A percentile compares a stretch with the other conserved stretches of the same genome.
Evolutionary conservation across 1,140 invertebrate genomes (phyloP).

Genomic region (Pemphigus obesinymphae): DNA sequence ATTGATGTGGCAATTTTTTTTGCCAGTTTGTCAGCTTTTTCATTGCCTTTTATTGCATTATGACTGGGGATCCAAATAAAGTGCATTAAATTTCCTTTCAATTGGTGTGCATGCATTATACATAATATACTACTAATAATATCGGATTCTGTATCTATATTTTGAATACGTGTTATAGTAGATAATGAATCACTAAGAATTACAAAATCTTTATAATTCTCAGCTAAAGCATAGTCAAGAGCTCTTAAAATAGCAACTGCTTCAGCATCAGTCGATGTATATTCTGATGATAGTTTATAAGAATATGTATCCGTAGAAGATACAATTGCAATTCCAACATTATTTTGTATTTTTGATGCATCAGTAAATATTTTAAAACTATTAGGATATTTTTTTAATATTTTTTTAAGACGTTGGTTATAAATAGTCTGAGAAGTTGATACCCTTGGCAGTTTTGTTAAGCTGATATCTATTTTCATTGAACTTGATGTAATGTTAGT

Average conservation of each 20-base stretch:
- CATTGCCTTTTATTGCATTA: constrained; percentile 9
- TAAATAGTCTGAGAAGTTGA: not conserved
- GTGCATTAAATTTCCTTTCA: constrained; percentile 2
- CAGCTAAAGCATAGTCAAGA: not conserved
- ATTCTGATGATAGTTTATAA: not conserved
- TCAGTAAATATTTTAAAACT: constrained; percentile 24
- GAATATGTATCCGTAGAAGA: not conserved
- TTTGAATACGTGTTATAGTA: constrained; percentile 1
- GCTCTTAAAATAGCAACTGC: constrained; percentile 29
- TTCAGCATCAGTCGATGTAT: not conserved
- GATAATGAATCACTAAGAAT: constrained; percentile 20
- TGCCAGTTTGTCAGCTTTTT: constrained; percentile 19
- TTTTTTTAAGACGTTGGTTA: not conserved
- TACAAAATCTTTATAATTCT: not conserved
- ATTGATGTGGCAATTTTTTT: not conserved
- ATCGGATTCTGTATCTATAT: not conserved
- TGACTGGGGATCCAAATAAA: constrained; percentile 21
- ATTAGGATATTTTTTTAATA: not conserved
- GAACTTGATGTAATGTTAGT: not conserved
- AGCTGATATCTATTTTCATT: not conserved
- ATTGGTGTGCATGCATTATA: constrained; percentile 10
- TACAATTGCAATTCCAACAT: constrained; percentile 21
- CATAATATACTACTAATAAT: constrained; percentile 8
- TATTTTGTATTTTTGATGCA: constrained; percentile 14
- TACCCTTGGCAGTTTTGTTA: not conserved